phyloP scores from a whole-genome alignment of 2,888 invertebrate genomes.

The Hydroisotoma schaefferi region DNA sequence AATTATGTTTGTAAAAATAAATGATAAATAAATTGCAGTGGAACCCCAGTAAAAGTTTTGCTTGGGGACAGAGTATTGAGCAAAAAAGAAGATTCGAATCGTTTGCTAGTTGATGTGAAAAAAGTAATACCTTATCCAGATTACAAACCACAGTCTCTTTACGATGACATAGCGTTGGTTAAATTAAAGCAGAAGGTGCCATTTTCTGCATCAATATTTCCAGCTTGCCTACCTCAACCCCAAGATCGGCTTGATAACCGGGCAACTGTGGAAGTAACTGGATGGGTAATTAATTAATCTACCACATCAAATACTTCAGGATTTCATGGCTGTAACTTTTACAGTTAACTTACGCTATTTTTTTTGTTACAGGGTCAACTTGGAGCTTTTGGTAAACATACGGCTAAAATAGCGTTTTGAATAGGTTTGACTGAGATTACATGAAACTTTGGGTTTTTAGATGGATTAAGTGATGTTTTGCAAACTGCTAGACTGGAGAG shows the following conservation, averaged over 20 bases:
- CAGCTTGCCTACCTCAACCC: constrained; percentile 43
- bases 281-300: no score
- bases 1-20: not conserved
- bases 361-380: no score
- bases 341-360: no score
- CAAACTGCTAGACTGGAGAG: constrained; percentile 30
- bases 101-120: constrained; percentile 22
- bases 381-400: constrained; percentile 27
- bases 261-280: constrained; percentile 29
- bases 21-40: constrained; percentile 15
- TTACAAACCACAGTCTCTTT: constrained; percentile 36
- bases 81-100: constrained; percentile 19
- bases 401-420: no score
- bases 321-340: no score
- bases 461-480: constrained; percentile 32
- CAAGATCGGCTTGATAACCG: constrained; percentile 21
- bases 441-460: no score
- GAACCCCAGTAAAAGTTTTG: constrained; percentile 22
- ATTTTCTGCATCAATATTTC: constrained; percentile 30
- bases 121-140: constrained; percentile 37
- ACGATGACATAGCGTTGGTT: constrained; percentile 47
- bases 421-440: no score
- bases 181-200: constrained; percentile 36
- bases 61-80: constrained; percentile 32
- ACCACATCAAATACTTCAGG: no score